Evolutionary conservation across 1,140 invertebrate genomes (phyloP).

Genomic region (Radopholus similis): DNA sequence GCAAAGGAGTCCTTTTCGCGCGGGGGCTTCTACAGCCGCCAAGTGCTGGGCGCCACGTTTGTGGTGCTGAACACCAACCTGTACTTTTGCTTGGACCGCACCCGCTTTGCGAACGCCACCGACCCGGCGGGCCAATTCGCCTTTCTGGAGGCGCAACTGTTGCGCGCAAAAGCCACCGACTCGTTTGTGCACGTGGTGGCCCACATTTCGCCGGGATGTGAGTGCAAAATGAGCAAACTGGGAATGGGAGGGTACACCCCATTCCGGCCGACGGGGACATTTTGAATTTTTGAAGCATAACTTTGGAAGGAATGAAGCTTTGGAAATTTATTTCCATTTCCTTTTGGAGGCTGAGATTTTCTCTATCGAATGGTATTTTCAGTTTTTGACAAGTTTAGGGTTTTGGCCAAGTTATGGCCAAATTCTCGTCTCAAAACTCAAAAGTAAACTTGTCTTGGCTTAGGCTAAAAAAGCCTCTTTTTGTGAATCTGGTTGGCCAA

Average conservation of each 20-base stretch:
- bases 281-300: not conserved
- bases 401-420: no score
- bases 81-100: conserved; percentile 45
- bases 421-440: no score
- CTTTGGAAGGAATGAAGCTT: not conserved
- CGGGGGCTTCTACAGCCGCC: conserved; percentile 48
- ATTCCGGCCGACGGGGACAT: not conserved
- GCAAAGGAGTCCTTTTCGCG: conserved; percentile 47
- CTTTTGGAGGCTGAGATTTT: no score
- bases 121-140: conserved; percentile 53
- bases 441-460: no score
- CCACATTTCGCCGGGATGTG: conserved; percentile 50
- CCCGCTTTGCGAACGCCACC: conserved; percentile 29
- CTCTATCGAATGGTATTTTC: no score
- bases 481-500: no score
- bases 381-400: no score
- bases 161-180: conserved; percentile 19
- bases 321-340: conserved; percentile 25
- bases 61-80: conserved; percentile 56
- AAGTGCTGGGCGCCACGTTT: conserved; percentile 23
- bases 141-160: conserved; percentile 47
- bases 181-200: conserved; percentile 45
- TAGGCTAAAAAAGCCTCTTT: no score
- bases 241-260: not conserved
- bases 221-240: not conserved